These are phyloP conservation scores for Lysandra bellargus DNA, from an alignment of 2,888 invertebrate genomes.

Conservation along the genomic window DNA sequence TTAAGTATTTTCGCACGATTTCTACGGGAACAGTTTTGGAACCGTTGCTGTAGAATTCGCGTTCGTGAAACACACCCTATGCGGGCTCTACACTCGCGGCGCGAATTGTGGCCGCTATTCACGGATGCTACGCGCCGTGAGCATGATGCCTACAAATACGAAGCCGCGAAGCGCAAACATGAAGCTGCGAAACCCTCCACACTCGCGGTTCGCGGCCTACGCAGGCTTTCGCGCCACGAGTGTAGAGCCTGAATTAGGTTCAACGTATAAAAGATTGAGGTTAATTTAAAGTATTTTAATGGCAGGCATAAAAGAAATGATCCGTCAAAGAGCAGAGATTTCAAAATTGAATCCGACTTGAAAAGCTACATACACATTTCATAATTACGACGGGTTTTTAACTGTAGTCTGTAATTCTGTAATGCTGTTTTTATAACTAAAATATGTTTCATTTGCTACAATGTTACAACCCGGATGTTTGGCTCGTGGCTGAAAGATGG, in stretches of 20 bases:
- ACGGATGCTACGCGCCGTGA: no score
- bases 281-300: constrained; percentile 18
- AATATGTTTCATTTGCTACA: not conserved
- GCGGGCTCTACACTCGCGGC: no score
- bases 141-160: no score
- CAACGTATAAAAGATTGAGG: constrained; percentile 39
- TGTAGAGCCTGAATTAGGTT: not conserved
- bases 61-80: not conserved
- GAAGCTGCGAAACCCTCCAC: no score
- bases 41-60: not conserved
- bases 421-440: not conserved
- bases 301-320: constrained; percentile 22
- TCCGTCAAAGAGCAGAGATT: constrained; percentile 10
- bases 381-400: not conserved
- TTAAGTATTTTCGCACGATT: not conserved
- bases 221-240: no score
- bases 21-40: not conserved
- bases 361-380: constrained; percentile 14
- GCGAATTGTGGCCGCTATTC: no score
- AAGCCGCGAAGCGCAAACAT: no score
- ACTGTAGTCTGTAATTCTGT: not conserved
- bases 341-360: constrained; percentile 2
- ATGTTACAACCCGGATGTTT: not conserved
- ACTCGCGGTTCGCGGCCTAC: no score
- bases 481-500: no score